Conservation (phyloP, 2,888 invertebrate genomes). For the Sacculina carcini region DNA sequence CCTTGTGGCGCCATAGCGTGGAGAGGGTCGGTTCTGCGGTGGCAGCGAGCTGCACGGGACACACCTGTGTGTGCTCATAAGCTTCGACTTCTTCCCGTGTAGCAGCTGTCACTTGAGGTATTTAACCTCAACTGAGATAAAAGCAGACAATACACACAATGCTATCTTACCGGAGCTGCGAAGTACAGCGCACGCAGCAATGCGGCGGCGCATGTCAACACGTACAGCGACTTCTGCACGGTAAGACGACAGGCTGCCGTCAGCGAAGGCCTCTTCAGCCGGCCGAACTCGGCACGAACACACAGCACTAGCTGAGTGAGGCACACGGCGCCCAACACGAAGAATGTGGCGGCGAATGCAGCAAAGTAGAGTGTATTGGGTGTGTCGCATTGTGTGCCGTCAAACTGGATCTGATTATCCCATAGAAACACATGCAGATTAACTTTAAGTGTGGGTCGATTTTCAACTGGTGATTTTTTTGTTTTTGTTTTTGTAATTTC, state of each 20-base stretch:
- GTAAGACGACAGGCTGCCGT: conserved; percentile 58
- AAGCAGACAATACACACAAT: conserved; percentile 15
- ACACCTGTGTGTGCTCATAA: no score
- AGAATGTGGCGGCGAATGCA: conserved; percentile 37
- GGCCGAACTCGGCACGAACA: conserved; percentile 34
- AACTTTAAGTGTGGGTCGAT: not conserved
- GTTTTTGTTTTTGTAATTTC: not conserved
- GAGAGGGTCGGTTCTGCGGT: no score
- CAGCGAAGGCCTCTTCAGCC: conserved; percentile 44
- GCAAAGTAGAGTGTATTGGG: conserved; percentile 53
- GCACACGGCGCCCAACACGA: conserved; percentile 54
- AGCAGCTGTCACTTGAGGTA: no score
- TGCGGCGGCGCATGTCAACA: conserved; percentile 61
- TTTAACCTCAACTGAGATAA: no score
- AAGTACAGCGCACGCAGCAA: conserved; percentile 65
- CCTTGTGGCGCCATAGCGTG: no score
- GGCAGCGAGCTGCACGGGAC: no score
- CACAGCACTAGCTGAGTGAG: conserved; percentile 60
- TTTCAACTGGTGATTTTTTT: not conserved
- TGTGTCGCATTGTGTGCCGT: conserved; percentile 54
- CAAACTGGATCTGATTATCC: conserved; percentile 37
- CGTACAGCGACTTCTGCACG: conserved; percentile 64
- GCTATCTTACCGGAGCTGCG: conserved; percentile 62
- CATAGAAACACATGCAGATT: no score
- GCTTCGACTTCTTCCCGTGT: no score